A percentile compares a stretch with the other conserved stretches of the same genome.
phyloP scores from a whole-genome alignment of 2,888 invertebrate genomes.

The Ephialtes manifestator region DNA sequence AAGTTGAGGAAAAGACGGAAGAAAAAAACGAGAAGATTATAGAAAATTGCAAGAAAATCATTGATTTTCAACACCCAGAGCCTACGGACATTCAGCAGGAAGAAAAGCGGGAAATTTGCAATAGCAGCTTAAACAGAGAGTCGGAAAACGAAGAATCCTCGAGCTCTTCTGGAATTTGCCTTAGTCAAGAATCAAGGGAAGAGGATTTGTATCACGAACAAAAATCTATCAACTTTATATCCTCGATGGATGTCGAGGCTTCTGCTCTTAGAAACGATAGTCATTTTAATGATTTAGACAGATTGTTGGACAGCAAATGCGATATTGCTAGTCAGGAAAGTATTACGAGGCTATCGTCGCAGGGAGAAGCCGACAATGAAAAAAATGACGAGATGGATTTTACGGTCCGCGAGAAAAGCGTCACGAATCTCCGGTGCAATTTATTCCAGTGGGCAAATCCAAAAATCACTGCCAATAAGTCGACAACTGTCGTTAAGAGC shows the following conservation, averaged over 20 bases:
- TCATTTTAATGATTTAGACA: slow-evolving; percentile 30
- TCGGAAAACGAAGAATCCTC: slow-evolving; percentile 37
- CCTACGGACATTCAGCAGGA: neutral
- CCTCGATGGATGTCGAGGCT: slow-evolving; percentile 5
- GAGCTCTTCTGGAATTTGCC: slow-evolving; percentile 57
- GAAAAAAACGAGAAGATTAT: slow-evolving; percentile 28
- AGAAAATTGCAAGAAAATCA: neutral
- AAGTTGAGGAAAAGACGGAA: slow-evolving; percentile 33
- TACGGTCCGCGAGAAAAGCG: slow-evolving; percentile 7
- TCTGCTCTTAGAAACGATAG: slow-evolving; percentile 38
- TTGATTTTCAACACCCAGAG: neutral
- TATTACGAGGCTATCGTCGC: neutral
- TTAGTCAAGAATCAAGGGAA: slow-evolving; percentile 21
- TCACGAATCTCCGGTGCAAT: slow-evolving; percentile 34
- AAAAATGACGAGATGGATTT: slow-evolving; percentile 38
- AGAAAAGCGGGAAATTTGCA: slow-evolving; percentile 11
- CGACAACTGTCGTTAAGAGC: slow-evolving; percentile 9
- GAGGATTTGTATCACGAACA: slow-evolving; percentile 5
- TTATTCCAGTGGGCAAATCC: slow-evolving; percentile 73
- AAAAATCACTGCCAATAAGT: slow-evolving; percentile 52
- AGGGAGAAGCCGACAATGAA: neutral
- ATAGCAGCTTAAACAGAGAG: slow-evolving; percentile 35
- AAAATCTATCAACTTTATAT: slow-evolving; percentile 7
- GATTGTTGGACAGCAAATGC: slow-evolving; percentile 39
- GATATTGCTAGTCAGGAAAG: slow-evolving; percentile 9